These are phyloP conservation scores for Poecilia latipinna DNA, from an alignment of 2,113 vertebrate species.

Conservation along the genomic window DNA sequence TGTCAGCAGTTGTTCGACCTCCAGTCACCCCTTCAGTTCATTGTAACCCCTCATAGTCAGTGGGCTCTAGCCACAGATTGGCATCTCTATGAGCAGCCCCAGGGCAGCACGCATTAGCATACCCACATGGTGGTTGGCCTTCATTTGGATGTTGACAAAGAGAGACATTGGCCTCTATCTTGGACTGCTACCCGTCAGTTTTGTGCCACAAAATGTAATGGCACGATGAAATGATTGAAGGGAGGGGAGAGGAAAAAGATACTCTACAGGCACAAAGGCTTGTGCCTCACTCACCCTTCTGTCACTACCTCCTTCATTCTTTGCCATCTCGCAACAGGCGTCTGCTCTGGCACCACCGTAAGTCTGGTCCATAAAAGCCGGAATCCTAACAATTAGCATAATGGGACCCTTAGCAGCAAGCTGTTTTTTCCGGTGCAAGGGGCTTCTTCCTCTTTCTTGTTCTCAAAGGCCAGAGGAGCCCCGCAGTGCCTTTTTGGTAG, in stretches of 20 bases:
- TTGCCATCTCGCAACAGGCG: slow-evolving; percentile 41
- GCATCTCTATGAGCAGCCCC: slow-evolving; percentile 50
- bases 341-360: slow-evolving; percentile 33
- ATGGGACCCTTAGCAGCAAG: slow-evolving; percentile 39
- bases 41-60: slow-evolving; percentile 33
- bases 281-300: slow-evolving; percentile 24
- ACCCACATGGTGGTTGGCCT: slow-evolving; percentile 49
- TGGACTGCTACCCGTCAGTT: slow-evolving; percentile 53
- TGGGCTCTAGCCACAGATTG: slow-evolving; percentile 41
- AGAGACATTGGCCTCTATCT: slow-evolving; percentile 41
- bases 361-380: slow-evolving; percentile 37
- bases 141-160: slow-evolving; percentile 57
- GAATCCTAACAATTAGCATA: slow-evolving; percentile 53
- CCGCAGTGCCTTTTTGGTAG: slow-evolving; percentile 63
- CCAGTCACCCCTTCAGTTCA: slow-evolving; percentile 40
- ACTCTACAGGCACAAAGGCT: slow-evolving; percentile 3
- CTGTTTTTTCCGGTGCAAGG: slow-evolving; percentile 35
- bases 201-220: slow-evolving; percentile 49
- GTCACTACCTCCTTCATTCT: slow-evolving; percentile 24
- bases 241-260: slow-evolving; percentile 5
- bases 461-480: slow-evolving; percentile 68
- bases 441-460: slow-evolving; percentile 59
- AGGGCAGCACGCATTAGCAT: slow-evolving; percentile 61
- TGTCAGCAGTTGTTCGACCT: slow-evolving; percentile 40
- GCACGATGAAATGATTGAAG: slow-evolving; percentile 24